These are phyloP conservation scores for Nyctereutes procyonoides DNA, from an alignment of 2,113 vertebrate species.

Conservation along the genomic window DNA sequence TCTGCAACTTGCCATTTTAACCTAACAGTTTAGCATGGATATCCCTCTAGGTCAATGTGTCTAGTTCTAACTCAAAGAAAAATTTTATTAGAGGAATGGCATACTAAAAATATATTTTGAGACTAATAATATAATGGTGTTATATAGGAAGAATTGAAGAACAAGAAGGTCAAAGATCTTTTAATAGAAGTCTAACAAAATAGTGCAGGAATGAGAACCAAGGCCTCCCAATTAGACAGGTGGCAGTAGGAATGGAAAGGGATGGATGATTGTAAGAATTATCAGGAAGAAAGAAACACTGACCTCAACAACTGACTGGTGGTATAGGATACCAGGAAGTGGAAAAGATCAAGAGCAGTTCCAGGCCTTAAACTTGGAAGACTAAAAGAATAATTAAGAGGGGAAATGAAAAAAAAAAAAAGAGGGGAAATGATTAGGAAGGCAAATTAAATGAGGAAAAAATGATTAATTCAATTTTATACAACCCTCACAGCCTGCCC, in stretches of 20 bases:
- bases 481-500: background rate
- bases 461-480: background rate
- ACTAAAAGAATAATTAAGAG: background rate
- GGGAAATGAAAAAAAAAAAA: background rate
- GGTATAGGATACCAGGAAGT: background rate
- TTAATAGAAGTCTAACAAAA: background rate
- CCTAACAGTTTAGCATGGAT: background rate
- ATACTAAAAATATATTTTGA: slow-evolving; percentile 30
- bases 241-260: background rate
- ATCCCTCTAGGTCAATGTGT: background rate
- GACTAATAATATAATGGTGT: background rate
- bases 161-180: background rate
- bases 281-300: background rate
- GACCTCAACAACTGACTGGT: background rate
- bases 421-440: background rate
- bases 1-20: background rate
- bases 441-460: background rate
- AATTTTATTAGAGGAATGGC: background rate
- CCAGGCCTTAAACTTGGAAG: background rate
- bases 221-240: background rate
- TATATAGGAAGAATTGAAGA: background rate
- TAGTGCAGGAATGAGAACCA: background rate
- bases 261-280: background rate
- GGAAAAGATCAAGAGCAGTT: background rate
- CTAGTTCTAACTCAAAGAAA: background rate